Conservation (phyloP, 1,140 invertebrate species). For the Lordiphosa clarofinis region DNA sequence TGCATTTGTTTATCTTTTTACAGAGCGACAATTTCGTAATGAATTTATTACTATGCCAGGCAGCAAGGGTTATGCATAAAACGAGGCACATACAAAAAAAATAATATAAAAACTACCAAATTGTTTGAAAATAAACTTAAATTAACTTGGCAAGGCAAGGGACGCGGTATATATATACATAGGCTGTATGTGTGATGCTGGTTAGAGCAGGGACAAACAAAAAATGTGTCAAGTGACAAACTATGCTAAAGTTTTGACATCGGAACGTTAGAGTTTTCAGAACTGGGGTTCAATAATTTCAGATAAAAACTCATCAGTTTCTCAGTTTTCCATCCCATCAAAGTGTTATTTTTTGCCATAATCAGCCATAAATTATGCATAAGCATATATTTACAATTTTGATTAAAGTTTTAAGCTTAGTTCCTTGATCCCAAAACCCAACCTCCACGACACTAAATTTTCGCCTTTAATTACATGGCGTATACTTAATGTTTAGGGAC, state of each 20-base stretch:
- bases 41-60: constrained; percentile 65
- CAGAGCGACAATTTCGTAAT: constrained; percentile 73
- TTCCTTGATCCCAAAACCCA: too few species aligned
- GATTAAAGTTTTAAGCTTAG: too few species aligned
- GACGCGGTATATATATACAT: neutral
- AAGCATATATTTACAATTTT: too few species aligned
- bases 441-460: neutral
- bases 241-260: constrained; percentile 31
- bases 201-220: constrained; percentile 2
- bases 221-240: constrained; percentile 46
- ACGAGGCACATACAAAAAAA: constrained; percentile 20
- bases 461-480: constrained; percentile 12
- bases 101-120: constrained; percentile 18
- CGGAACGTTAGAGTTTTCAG: too few species aligned
- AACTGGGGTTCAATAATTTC: constrained; percentile 9
- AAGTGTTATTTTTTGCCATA: too few species aligned
- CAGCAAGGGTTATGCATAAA: constrained; percentile 59
- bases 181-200: constrained; percentile 8
- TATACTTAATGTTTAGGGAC: constrained; percentile 37
- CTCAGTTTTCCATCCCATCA: too few species aligned
- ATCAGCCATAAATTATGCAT: too few species aligned
- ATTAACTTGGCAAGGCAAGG: constrained; percentile 54
- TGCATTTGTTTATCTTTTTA: constrained; percentile 72
- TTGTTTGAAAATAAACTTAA: constrained; percentile 68
- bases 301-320: too few species aligned